These are phyloP conservation scores for Vimba vimba DNA, from an alignment of 2,113 vertebrate species.

Conservation along the genomic window DNA sequence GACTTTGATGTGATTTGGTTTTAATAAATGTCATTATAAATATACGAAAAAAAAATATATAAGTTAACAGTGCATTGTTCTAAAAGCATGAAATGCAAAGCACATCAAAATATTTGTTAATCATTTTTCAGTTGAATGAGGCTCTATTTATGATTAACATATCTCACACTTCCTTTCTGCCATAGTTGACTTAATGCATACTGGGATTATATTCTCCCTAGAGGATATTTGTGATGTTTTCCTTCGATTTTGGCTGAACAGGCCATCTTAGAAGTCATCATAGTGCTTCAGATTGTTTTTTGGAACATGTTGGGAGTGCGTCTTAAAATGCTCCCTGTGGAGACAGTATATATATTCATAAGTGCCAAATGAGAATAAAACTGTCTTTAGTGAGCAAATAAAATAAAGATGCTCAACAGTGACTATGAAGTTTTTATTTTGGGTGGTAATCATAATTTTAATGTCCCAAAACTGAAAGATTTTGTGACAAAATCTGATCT, in stretches of 20 bases:
- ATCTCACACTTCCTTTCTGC: neutral
- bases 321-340: neutral
- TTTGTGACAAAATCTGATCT: too few relatives aligned
- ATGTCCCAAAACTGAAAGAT: neutral
- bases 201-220: neutral
- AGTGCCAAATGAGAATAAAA: neutral
- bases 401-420: neutral
- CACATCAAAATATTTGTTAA: neutral
- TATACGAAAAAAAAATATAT: neutral
- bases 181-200: neutral
- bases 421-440: neutral
- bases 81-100: too few relatives aligned
- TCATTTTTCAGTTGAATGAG: neutral
- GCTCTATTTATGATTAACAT: neutral
- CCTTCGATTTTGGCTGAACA: neutral
- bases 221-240: slow-evolving; percentile 10
- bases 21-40: neutral
- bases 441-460: neutral
- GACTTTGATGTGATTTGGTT: neutral
- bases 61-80: too few relatives aligned
- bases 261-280: neutral
- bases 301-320: too few relatives aligned
- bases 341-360: neutral
- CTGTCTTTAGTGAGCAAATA: neutral
- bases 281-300: neutral